Conservation (phyloP, 2,797 vertebrate genomes). For the Sarcoramphus papa region DNA sequence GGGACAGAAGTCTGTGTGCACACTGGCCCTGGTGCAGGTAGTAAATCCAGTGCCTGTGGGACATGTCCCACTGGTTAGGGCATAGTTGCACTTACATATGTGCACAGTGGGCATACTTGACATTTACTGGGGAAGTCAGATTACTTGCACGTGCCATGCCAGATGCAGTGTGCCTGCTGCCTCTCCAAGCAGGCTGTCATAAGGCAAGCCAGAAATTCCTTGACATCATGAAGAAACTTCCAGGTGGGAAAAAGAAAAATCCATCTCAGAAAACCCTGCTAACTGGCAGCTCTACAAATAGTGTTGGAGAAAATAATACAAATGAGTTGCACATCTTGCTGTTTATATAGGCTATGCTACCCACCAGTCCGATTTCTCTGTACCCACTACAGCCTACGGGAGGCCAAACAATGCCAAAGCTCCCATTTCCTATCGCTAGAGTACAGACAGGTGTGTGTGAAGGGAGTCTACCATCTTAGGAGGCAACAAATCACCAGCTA, state of each 20-base stretch:
- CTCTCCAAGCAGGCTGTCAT: background rate
- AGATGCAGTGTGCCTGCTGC: background rate
- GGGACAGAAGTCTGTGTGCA: background rate
- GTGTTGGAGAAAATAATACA: background rate
- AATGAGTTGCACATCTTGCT: background rate
- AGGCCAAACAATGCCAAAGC: background rate
- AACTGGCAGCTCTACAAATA: background rate
- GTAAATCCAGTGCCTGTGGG: background rate
- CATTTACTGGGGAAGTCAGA: background rate
- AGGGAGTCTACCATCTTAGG: background rate
- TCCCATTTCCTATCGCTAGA: background rate
- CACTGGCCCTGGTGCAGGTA: background rate
- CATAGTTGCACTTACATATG: background rate
- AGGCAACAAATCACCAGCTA: background rate
- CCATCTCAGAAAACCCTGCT: background rate
- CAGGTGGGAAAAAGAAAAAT: background rate
- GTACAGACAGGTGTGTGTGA: rapidly evolving
- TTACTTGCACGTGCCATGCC: background rate
- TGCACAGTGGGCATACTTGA: background rate
- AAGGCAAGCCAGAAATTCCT: background rate
- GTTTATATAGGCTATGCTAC: background rate
- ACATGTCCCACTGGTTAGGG: background rate
- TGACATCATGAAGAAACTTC: background rate
- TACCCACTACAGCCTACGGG: background rate
- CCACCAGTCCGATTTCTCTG: background rate